phyloP scores from a whole-genome alignment of 2,113 vertebrate genomes.

The Archilochus colubris region DNA sequence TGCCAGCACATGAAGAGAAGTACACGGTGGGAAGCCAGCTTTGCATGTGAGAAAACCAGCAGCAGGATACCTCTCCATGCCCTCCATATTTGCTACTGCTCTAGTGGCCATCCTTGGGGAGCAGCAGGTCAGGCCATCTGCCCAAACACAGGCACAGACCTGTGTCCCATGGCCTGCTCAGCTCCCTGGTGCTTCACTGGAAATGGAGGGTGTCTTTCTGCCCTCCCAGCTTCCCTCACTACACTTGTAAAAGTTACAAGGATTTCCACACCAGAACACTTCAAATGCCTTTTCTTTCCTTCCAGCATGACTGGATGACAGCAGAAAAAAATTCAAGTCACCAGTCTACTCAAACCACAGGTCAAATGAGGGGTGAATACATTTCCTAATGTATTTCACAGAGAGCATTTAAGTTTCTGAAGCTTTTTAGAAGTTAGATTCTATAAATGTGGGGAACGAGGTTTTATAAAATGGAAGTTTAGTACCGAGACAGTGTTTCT shows the following conservation, averaged over 20 bases:
- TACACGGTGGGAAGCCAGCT: not conserved
- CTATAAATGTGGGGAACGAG: not conserved
- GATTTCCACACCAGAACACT: not conserved
- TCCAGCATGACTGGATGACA: not conserved
- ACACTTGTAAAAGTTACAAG: rapidly evolving
- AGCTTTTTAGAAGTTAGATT: not conserved
- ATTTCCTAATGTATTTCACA: not conserved
- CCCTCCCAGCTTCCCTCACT: not conserved
- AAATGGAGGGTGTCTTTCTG: not conserved
- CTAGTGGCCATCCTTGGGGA: not conserved
- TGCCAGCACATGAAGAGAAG: not conserved
- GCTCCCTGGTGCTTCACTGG: rapidly evolving
- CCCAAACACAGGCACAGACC: not conserved
- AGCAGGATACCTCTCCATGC: not conserved
- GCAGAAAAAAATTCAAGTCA: not conserved
- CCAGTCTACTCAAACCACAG: not conserved
- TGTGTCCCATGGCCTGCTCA: rapidly evolving
- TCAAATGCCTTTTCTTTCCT: not conserved
- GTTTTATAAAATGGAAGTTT: not conserved
- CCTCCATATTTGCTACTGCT: not conserved
- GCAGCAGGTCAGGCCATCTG: not conserved
- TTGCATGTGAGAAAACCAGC: not conserved
- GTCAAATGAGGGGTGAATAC: not conserved
- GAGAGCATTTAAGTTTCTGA: not conserved
- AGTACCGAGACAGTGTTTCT: not conserved